Base-by-base conservation (phyloP, 2,888 invertebrate species). In the Microplitis deprimator region DNA sequence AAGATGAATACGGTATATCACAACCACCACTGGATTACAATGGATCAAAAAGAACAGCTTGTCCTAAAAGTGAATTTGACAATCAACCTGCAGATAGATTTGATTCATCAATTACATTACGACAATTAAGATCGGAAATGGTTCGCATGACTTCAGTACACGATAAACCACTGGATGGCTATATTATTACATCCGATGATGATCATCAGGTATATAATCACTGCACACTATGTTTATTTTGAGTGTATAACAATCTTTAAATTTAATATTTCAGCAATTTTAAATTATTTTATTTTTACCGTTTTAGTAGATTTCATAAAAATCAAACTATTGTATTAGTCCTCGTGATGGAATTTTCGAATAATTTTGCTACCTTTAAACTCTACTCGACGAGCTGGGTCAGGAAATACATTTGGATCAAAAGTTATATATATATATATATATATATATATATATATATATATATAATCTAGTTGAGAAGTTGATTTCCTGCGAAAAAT, bases 121-220 rank as follows among this genome's bases (percentile, higher is more conserved):
- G 83, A 68, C 87, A 87, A 77, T 84, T 93, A 40, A 87, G 92
- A 79, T 84, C 89, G 3, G 89, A 91, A 80, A 92, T 93, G 92
- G 84, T 81, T 40, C 90, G 89, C 8, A 88, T 91, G 40, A 87
- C 90, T 16, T 85, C 89, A 6, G 85, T 92, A n/a, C 89, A 90
- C 78, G 91, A 91, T 8, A 87, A 90, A 38, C 85, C 90, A 1
- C 87, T 95, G 7, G 93, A 96, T 84, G 96, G 95, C 0, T 96
- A 95, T 83, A 92, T 96, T 74, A 90, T 96, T 73, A 94, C 96
- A 71, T 94, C 94, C 73, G 94, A 93, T 79, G 96, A 96, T 87
- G 96, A 95, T 84, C 96, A 96, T 91, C 94, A 95, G 92, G 95
- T 95, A 77, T 95, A 77, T 77, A 40, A 59, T 73, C 68, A 68